Evolutionary conservation across 2,797 vertebrate species (phyloP).

Genomic region (Chloroceryle inda): DNA sequence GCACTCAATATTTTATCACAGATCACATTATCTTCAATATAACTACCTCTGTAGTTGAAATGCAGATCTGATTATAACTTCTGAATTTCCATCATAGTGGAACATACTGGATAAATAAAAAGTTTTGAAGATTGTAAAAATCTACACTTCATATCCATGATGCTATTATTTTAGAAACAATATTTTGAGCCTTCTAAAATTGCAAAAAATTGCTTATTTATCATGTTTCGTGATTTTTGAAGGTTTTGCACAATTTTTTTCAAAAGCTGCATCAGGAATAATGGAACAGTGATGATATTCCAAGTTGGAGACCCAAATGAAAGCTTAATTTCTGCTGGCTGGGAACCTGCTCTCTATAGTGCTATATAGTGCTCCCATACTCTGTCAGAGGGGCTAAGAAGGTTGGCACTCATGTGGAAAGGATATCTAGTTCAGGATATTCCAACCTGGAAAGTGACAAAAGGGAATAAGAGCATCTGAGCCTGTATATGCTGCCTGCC

Average conservation of each 20-base stretch:
- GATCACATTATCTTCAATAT: not conserved
- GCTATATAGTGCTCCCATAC: not conserved
- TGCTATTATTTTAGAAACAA: not conserved
- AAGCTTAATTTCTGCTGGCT: not conserved
- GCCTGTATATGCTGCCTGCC: not conserved
- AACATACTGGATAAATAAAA: not conserved
- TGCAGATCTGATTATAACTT: not conserved
- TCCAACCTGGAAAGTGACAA: not conserved
- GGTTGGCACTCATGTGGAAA: not conserved
- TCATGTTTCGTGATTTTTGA: not conserved
- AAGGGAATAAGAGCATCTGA: not conserved
- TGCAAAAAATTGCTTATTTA: not conserved
- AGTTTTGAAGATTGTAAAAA: not conserved
- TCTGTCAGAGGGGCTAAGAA: not conserved
- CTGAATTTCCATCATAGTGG: not conserved
- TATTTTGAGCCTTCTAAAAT: not conserved
- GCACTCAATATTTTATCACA: not conserved
- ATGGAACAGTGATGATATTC: accelerated
- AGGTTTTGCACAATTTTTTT: not conserved
- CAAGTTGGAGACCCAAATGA: not conserved
- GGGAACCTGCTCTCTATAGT: not conserved
- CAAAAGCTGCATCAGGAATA: not conserved
- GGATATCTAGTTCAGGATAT: not conserved
- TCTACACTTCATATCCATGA: not conserved
- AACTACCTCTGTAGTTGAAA: not conserved